Evolutionary conservation across 2,797 vertebrate genomes (phyloP).

Genomic region (Microcaecilia unicolor): DNA sequence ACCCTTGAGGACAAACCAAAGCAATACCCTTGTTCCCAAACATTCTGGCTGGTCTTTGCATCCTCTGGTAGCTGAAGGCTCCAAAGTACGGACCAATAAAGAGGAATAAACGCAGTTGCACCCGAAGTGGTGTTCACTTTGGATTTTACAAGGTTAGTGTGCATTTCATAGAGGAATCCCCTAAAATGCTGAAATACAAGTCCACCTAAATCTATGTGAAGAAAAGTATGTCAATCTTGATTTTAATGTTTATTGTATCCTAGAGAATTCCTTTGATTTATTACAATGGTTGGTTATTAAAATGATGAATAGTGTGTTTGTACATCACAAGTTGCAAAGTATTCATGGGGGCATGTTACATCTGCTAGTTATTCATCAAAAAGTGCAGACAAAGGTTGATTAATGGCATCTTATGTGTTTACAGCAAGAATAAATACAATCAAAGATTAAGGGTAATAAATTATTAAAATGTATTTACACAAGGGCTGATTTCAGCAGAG

Average conservation of each 20-base stretch:
- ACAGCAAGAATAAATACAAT: slow-evolving; percentile 27
- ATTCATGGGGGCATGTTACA: slow-evolving; percentile 18
- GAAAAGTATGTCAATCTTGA: slow-evolving; percentile 8
- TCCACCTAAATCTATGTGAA: too few species aligned
- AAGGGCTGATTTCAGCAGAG: not conserved
- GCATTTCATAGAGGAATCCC: too few species aligned
- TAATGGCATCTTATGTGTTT: slow-evolving; percentile 37
- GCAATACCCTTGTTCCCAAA: too few species aligned
- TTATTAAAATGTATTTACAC: slow-evolving; percentile 30
- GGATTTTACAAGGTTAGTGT: too few species aligned
- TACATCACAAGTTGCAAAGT: slow-evolving; percentile 10
- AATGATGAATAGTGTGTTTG: slow-evolving; percentile 27
- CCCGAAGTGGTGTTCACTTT: too few species aligned
- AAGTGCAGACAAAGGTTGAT: slow-evolving; percentile 41
- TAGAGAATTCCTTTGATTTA: slow-evolving; percentile 34
- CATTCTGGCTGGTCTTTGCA: too few species aligned
- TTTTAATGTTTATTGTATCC: not conserved
- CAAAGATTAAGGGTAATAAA: slow-evolving; percentile 23
- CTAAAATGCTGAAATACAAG: too few species aligned
- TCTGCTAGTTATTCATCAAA: slow-evolving; percentile 43
- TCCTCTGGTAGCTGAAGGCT: too few species aligned
- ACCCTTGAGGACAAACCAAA: too few species aligned
- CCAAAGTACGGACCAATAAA: too few species aligned
- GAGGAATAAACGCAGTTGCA: too few species aligned
- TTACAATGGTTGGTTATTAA: slow-evolving; percentile 22